Percentiles rank a stretch among this genome's conserved stretches.
phyloP scores from a whole-genome alignment of 1,140 invertebrate species.

The Helicoverpa armigera region DNA sequence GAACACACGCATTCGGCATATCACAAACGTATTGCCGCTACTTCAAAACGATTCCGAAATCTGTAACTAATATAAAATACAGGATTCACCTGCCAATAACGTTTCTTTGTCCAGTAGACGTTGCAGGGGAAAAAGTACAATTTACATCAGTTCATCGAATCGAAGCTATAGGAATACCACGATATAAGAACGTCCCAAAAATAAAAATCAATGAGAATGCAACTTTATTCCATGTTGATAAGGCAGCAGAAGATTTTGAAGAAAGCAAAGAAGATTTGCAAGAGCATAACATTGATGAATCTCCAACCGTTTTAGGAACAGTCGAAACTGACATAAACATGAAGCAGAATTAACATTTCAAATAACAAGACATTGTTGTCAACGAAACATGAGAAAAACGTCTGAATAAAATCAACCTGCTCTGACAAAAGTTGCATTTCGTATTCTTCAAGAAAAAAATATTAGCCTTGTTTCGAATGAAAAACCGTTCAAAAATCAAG shows the following conservation, averaged over 20 bases:
- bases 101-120: slow-evolving; percentile 71
- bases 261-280: slow-evolving; percentile 55
- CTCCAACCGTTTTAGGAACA: slow-evolving; percentile 73
- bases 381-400: slow-evolving; percentile 60
- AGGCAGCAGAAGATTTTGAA: slow-evolving; percentile 10
- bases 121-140: slow-evolving; percentile 64
- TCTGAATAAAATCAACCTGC: slow-evolving; percentile 66
- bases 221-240: slow-evolving; percentile 48
- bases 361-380: slow-evolving; percentile 72
- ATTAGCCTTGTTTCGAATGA: slow-evolving; percentile 43
- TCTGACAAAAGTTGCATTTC: slow-evolving; percentile 59
- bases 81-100: slow-evolving; percentile 79
- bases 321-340: slow-evolving; percentile 75
- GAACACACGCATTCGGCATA: slow-evolving; percentile 49
- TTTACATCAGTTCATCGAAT: slow-evolving; percentile 78
- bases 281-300: slow-evolving; percentile 75
- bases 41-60: slow-evolving; percentile 60
- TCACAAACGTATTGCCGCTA: slow-evolving; percentile 60
- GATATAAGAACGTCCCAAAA: slow-evolving; percentile 19
- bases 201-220: slow-evolving; percentile 27
- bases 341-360: slow-evolving; percentile 77
- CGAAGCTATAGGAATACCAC: slow-evolving; percentile 63
- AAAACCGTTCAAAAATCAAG: slow-evolving; percentile 37
- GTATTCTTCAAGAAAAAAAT: slow-evolving; percentile 57
- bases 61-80: slow-evolving; percentile 71